phyloP scores from a whole-genome alignment of 2,113 vertebrate genomes.

The Phycodurus eques region DNA sequence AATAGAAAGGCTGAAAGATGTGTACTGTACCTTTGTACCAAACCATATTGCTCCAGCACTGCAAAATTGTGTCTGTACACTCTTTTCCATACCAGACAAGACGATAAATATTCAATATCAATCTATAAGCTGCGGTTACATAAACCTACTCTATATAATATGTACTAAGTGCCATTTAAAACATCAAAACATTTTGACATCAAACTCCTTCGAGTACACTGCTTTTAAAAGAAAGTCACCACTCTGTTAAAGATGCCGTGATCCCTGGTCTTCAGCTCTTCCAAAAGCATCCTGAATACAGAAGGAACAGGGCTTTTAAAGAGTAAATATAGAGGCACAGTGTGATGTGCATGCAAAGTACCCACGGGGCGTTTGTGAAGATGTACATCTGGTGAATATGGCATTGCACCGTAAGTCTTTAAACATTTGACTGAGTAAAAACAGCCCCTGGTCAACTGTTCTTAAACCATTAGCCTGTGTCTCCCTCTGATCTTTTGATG shows the following conservation, averaged over 20 bases:
- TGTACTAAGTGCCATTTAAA: not conserved
- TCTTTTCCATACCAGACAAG: not conserved
- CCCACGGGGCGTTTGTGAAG: constrained; percentile 33
- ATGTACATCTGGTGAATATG: constrained; percentile 38
- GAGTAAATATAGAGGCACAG: constrained; percentile 63
- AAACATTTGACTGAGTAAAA: constrained; percentile 38
- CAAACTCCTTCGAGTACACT: not conserved
- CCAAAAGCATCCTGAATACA: constrained; percentile 34
- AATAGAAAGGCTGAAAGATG: not conserved
- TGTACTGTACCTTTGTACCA: not conserved
- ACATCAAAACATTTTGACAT: constrained; percentile 10
- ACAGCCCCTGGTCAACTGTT: constrained; percentile 7
- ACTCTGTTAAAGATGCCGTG: constrained; percentile 23
- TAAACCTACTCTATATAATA: not conserved
- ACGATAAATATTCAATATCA: not conserved
- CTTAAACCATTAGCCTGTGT: constrained; percentile 1
- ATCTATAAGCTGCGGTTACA: not conserved
- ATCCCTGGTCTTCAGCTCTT: constrained; percentile 2
- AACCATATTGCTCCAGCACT: not conserved
- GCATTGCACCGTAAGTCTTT: constrained; percentile 40
- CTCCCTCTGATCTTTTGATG: constrained; percentile 20
- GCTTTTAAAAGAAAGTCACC: constrained; percentile 12
- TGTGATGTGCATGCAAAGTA: constrained; percentile 38
- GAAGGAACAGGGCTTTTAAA: constrained; percentile 55
- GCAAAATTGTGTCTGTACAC: not conserved